Base-by-base conservation (phyloP, 1,140 invertebrate species). In the Drosophila kohkoa region DNA sequence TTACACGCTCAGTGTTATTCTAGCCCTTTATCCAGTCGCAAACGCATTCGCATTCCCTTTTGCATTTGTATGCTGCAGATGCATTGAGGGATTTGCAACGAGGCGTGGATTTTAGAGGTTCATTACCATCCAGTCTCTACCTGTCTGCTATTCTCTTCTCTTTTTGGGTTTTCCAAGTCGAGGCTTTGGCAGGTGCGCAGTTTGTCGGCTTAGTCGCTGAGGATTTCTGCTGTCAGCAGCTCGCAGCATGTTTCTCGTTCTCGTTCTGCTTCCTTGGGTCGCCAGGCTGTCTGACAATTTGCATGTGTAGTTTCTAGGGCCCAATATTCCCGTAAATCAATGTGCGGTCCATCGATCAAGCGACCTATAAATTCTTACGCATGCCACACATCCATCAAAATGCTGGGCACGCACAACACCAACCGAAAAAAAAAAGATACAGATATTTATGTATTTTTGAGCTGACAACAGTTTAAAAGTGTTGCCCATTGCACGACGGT, bases 81-180 rank as follows among this genome's bases (percentile, higher is more conserved):
- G 48, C 58, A 60, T 48, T 41, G 25, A 46, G 63, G 59, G 82
- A 79, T 86, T 86, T 79, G 82, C 71, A 63, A 59, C 16, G 62
- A 86, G 82, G 82, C 82, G 82, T 86, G 82, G 82, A 88, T 86
- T 86, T 86, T 86, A 86, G 82, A 88, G 82, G 80, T 86, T 88
- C 83, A 86, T 86, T 86, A 86, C 86, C 76, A 57, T 38, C 11
- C 13, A 5, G 30, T 46, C 10, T 43, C 48, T 75, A 58, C 57
- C 79, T 67, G 57, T 41, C 20, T 57, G 32, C 7, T n/a, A 25
- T 10, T 58, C 35, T n/a, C 38, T 5, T n/a, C 41, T 51, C 2
- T 20, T 20, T 20, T 5, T 48, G 82, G 83, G 79, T 88, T 86
- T 81, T 86, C 55, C 63, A 72, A 13, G 60, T 43, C n/a, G 51